Base-by-base conservation (phyloP, 2,888 invertebrate species). In the Glaucopsyche alexis region DNA sequence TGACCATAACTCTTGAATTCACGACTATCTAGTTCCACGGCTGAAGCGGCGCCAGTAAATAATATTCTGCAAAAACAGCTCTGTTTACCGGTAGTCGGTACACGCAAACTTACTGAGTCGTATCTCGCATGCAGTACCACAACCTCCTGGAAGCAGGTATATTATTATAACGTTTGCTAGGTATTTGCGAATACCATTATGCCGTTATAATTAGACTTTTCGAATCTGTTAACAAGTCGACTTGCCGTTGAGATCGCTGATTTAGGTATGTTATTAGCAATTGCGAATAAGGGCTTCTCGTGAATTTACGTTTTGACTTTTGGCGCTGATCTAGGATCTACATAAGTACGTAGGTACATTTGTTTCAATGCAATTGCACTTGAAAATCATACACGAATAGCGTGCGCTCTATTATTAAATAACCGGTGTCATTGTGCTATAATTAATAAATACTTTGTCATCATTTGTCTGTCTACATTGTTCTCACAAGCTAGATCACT, bases 31-130 rank as follows among this genome's bases (percentile, higher is more conserved):
- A 69, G 47, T 14, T 45, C 19, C 47, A 47, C 16, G 45, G 9
- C 38, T 19, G 64, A 11, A 69, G 75, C 74, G 79, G 80, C 79
- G 80, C 79, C 79, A 76, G 74, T 72, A 72, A 72, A 71, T 74
- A 70, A 73, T 71, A 77, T 78, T 76, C 78, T 73, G 76, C 77
- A 75, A 77, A 77, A 74, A 75, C 73, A 76, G 74, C 75, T 75
- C 76, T 76, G 78, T 78, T 79, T 79, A 80, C 80, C 78, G 78
- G 75, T 75, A 71, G 79, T 79, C 78, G 77, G 74, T 75, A 69
- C 78, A 72, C 76, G 76, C 73, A 75, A 75, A 76, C 73, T 77
- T 77, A 73, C 74, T 74, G 74, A 75, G 76, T 71, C 52, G 38
- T 65, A 78, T 74, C 74, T 73, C 66, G 50, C 67, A 72, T 71